phyloP scores from a whole-genome alignment of 2,888 invertebrate genomes.

The Pterobdella sp. region DNA sequence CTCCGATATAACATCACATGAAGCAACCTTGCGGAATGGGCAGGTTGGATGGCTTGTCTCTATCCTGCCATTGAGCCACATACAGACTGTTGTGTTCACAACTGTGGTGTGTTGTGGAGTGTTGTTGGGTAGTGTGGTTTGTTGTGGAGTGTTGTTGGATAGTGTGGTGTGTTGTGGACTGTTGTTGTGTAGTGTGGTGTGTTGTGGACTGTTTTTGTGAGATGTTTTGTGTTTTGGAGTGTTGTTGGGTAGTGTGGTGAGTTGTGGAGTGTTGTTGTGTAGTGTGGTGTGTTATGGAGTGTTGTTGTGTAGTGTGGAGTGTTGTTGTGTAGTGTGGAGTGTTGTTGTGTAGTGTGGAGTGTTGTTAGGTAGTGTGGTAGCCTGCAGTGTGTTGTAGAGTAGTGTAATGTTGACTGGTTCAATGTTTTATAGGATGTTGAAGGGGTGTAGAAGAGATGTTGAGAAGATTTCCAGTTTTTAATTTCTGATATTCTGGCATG shows the following conservation, averaged over 20 bases:
- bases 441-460: not conserved
- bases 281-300: not conserved
- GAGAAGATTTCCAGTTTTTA: no score
- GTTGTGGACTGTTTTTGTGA: not conserved
- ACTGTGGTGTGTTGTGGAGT: conserved; percentile 40
- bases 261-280: not conserved
- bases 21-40: conserved; percentile 48
- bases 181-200: not conserved
- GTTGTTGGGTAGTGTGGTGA: not conserved
- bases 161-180: not conserved
- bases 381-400: not conserved
- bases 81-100: conserved; percentile 48
- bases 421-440: not conserved
- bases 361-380: not conserved
- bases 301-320: not conserved
- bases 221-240: not conserved
- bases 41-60: conserved; percentile 47
- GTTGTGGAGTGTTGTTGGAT: not conserved
- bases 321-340: not conserved
- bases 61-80: conserved; percentile 48
- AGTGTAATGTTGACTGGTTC: not conserved
- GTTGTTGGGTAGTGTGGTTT: not conserved
- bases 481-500: no score
- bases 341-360: not conserved
- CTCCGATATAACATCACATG: no score